Base-by-base conservation (phyloP, 2,113 vertebrate species). In the Alethe castanea region DNA sequence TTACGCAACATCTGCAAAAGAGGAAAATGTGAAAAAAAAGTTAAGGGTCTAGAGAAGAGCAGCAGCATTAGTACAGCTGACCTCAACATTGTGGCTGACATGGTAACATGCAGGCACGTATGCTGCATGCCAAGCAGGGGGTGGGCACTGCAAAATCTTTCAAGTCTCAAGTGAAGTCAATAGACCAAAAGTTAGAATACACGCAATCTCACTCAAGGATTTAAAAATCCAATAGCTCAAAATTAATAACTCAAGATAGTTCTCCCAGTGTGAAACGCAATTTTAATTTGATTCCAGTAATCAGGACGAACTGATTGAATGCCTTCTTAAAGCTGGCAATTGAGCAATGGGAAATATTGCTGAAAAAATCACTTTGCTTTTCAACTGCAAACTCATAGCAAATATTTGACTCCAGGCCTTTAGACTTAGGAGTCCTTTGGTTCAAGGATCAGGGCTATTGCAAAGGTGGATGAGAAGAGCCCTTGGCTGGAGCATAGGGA, bases 341-440 rank as follows among this genome's bases (percentile, higher is more conserved):
- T 87, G 26, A 89, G 45, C n/a, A 91, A 76, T 9, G 14, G 33
- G 11, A n/a, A 81, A 73, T 33, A 81, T 3, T 54, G 35, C 38
- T 83, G 26, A 72, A 87, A 95, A 92, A 89, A 80, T 57, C 54
- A 78, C 60, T 86, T 78, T 56, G 59, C 62, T 95, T 93, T 95
- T 91, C 54, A 90, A 28, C 33, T n/a, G 59, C 50, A 90, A 82
- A 88, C 71, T 87, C 81, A 90, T 25, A 62, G 54, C 35, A 91
- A 94, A 82, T 92, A 82, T 90, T 92, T 92, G 50, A 81, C 47
- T 80, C 35, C 14, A 69, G 42, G 19, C 22, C 19, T 85, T 87
- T 45, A 92, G 66, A 65, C 6, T 61, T 45, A 23, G 18, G 17
- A 88, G 28, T 29, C 25, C 17, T 76, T 80, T 73, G 38, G 78